Evolutionary conservation across 2,888 invertebrate species (phyloP), one percentile per base, ranked within the genome.

Genomic region (Macrosiphum euphorbiae): DNA sequence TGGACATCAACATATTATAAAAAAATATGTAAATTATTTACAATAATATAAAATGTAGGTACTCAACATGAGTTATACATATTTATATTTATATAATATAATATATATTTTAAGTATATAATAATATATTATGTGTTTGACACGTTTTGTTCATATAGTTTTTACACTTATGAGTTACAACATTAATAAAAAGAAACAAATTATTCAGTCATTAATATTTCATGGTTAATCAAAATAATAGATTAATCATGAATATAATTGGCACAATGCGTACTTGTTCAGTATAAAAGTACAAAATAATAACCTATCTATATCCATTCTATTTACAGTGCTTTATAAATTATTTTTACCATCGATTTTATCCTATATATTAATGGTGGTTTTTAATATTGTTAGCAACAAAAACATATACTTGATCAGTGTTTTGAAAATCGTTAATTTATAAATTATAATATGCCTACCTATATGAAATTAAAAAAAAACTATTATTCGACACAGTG

Each of bases 31-130:
- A 78, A 92, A 84, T 89, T 90, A 90, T 90, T 61, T 90, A 94
- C 94, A 90, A 85, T 67, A 58, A 78, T 50, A 87, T 87, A 86
- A 86, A 84, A 89, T 55, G 24, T 50, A 89, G 44, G 44, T 50
- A 94, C 94, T 94, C 94, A 94, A 94, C 90, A 90, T 94, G 94
- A 94, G 94, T 90, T 41, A 61, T 85, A 26, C 24, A n/a, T n/a
- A 47, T 26, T 44, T 85, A 85, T 85, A 41, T 41, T 85, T 85
- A 85, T 41, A 85, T 85, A 41, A 85, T 85, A 41, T 41, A 41
- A 78, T 84, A 52, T 50, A 67, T 52, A 86, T 88, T n/a, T 58
- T 92, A 92, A 10, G 78, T 92, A 92, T 84, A 88, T 20, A 24
- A 86, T 50, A 41, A 67, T 67, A 44, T 55, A 26, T 52, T 67